A percentile compares a stretch with the other conserved stretches of the same genome.
Conservation (phyloP, 2,888 invertebrate species). For the Saturnia pavonia region DNA sequence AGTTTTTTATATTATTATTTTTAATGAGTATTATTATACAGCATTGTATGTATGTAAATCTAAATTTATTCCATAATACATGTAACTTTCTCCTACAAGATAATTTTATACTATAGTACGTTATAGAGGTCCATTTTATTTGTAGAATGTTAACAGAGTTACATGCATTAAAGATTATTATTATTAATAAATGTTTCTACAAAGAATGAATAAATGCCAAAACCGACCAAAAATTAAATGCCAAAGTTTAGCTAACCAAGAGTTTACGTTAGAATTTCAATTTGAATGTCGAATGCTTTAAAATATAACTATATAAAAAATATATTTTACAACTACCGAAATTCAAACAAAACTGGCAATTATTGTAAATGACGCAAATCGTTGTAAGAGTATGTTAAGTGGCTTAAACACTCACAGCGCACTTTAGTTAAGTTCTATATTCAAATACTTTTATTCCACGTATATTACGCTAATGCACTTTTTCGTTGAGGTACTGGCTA, state of each 20-base stretch:
- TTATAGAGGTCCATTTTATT: too few relatives aligned
- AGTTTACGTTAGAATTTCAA: constrained; percentile 44
- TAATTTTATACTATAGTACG: too few relatives aligned
- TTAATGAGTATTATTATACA: too few relatives aligned
- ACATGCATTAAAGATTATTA: too few relatives aligned
- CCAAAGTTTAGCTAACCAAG: constrained; percentile 32
- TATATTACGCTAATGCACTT: constrained; percentile 76
- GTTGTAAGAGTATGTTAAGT: constrained; percentile 70
- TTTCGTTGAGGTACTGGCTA: constrained; percentile 70
- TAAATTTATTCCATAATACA: too few relatives aligned
- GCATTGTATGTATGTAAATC: too few relatives aligned
- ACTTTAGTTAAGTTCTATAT: constrained; percentile 75
- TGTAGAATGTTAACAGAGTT: too few relatives aligned
- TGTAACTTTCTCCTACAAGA: too few relatives aligned
- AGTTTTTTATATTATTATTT: too few relatives aligned
- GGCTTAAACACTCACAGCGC: constrained; percentile 68
- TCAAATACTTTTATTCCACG: constrained; percentile 78
- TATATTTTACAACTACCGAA: constrained; percentile 50
- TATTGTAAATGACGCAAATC: constrained; percentile 70
- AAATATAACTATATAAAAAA: constrained; percentile 36
- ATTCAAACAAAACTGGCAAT: constrained; percentile 60
- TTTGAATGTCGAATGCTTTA: constrained; percentile 47
- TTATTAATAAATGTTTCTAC: constrained; percentile 18
- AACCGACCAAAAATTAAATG: constrained; percentile 32
- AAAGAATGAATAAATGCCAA: constrained; percentile 31